A percentile compares a stretch with the other conserved stretches of the same genome.
Conservation (phyloP, 2,888 invertebrate genomes). For the Sesia apiformis region DNA sequence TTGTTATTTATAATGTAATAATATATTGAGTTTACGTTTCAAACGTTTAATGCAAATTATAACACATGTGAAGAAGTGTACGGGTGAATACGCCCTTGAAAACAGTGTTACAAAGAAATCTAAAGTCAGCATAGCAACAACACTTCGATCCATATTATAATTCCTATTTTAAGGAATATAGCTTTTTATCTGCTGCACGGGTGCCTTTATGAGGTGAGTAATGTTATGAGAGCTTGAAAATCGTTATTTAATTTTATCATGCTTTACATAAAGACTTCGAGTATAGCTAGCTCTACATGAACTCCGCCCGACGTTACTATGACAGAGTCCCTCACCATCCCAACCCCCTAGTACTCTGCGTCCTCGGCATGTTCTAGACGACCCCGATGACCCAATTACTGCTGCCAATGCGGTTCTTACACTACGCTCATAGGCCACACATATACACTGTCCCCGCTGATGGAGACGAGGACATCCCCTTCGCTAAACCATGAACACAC, state of each 20-base stretch:
- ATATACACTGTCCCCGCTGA: no score
- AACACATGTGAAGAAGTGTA: conserved; percentile 19
- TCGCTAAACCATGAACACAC: no score
- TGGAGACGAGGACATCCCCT: no score
- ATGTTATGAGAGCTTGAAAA: background rate
- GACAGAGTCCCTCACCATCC: no score
- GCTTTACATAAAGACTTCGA: background rate
- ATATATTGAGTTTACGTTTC: background rate
- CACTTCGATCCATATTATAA: conserved; percentile 37
- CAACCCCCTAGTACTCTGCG: no score
- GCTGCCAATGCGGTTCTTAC: no score
- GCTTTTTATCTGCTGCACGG: conserved; percentile 26
- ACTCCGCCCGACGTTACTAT: no score
- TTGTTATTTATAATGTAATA: conserved; percentile 16
- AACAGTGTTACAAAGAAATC: conserved; percentile 55
- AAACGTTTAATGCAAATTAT: conserved; percentile 8
- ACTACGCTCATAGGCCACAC: no score
- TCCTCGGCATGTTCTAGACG: no score
- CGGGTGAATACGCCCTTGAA: conserved; percentile 62
- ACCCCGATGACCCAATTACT: no score
- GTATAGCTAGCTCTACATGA: background rate
- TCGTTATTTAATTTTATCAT: background rate
- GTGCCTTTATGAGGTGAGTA: conserved; percentile 55
- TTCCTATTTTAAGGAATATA: conserved; percentile 41
- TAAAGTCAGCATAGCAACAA: conserved; percentile 71